These are phyloP conservation scores for Lepidurus packardi DNA, from an alignment of 1,140 invertebrate genomes.

Conservation along the genomic window DNA sequence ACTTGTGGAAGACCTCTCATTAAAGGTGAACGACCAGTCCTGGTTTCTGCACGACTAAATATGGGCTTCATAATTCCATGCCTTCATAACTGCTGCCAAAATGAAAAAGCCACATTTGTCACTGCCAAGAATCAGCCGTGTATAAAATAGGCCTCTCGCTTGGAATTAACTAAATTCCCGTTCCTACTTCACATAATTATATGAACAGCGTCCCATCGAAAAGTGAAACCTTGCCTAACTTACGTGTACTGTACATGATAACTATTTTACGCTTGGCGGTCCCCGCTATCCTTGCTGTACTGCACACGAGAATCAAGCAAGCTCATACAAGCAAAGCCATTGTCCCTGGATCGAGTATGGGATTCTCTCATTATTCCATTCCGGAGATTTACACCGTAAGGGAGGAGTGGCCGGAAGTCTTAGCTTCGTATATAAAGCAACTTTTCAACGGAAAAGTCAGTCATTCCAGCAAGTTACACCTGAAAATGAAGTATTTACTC, in stretches of 20 bases:
- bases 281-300: neutral
- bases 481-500: neutral
- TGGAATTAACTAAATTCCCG: neutral
- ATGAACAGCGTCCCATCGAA: no score
- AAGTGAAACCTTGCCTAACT: neutral
- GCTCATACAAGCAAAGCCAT: neutral
- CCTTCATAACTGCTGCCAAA: neutral
- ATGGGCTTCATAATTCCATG: neutral
- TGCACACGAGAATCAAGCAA: neutral
- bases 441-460: neutral
- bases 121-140: neutral
- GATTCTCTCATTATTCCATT: neutral
- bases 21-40: slow-evolving; percentile 9
- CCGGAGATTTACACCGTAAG: neutral
- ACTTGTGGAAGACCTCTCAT: neutral
- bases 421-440: neutral
- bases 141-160: neutral
- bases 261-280: neutral
- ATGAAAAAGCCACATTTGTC: neutral
- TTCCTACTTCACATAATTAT: neutral
- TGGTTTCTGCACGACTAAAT: slow-evolving; percentile 5
- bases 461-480: neutral
- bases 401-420: neutral
- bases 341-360: slow-evolving; percentile 6
- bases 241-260: neutral